Evolutionary conservation across 2,113 vertebrate genomes (phyloP).

Genomic region (Trinectes maculatus): DNA sequence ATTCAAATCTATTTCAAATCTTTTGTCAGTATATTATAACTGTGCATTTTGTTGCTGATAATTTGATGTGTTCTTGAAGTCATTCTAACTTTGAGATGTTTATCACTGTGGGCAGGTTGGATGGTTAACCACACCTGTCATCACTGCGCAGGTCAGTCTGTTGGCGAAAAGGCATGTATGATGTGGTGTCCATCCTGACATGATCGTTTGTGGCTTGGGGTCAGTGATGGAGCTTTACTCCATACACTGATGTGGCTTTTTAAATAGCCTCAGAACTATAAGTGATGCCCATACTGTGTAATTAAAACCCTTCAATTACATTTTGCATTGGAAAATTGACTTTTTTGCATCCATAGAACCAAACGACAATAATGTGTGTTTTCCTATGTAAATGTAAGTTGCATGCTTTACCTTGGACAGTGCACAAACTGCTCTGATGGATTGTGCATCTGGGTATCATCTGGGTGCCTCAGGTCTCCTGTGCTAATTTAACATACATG

Average conservation of each 20-base stretch:
- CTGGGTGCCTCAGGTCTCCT: background rate
- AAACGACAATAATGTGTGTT: too few relatives aligned
- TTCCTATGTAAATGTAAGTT: too few relatives aligned
- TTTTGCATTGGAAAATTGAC: background rate
- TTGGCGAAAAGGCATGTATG: too few relatives aligned
- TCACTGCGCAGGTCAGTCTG: background rate
- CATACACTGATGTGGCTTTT: background rate
- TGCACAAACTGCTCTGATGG: too few relatives aligned
- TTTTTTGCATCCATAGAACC: background rate
- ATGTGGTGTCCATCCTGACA: background rate
- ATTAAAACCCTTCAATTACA: background rate
- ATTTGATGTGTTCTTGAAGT: background rate
- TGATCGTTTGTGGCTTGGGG: background rate
- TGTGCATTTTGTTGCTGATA: background rate
- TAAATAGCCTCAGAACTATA: background rate
- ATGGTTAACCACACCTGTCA: slow-evolving; percentile 11
- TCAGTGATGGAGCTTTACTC: background rate
- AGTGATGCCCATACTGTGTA: background rate
- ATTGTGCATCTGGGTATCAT: background rate
- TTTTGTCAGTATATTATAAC: too few relatives aligned
- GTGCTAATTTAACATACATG: slow-evolving; percentile 1
- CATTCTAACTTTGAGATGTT: background rate
- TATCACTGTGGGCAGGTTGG: background rate
- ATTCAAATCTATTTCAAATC: too few relatives aligned
- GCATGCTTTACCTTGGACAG: too few relatives aligned